Evolutionary conservation across 2,797 vertebrate species (phyloP), one percentile per base, ranked within the genome.

Genomic region (Betta splendens): DNA sequence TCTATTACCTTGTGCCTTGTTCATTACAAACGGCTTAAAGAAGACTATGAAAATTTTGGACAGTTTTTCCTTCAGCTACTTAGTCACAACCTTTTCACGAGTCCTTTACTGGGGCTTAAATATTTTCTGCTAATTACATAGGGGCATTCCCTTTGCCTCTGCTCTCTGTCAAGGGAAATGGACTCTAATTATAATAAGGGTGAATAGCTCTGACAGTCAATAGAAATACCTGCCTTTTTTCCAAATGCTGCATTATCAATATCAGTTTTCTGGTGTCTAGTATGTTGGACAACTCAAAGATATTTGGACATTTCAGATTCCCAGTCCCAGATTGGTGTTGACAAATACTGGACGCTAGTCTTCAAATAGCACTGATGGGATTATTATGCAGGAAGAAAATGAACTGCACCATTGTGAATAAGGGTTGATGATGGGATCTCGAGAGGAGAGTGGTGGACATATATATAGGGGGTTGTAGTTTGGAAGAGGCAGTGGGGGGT

Each of bases 181-280:
- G 72, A 72, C 71, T 84, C 58, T 79, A 84, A 87, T 86, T 87
- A 84, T 77, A 50, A 79, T 79, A 78, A 83, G 81, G 72, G 68
- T 55, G 66, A 55, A 43, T 60, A 46, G 67, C 55, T 22, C 50
- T 82, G 81, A 77, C 78, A 73, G 71, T 68, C 68, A 53, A 75
- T 63, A 77, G 53, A 84, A 79, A 72, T 45, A 58, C 53, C 62
- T 55, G 56, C 71, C 57, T 84, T 82, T 79, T 80, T 79, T 65
- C 37, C 56, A 81, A 74, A 79, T 78, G 75, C 62, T 42, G 44
- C 52, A 26, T 37, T 70, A 67, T 72, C 68, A 68, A 8, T 77
- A 57, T 67, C 23, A 9, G 7, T 60, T 80, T 71, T 53, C 54
- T 58, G n/a, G 72, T 50, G 7, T 50, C 35, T 54, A 58, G n/a